Evolutionary conservation across 2,888 invertebrate species (phyloP).

Genomic region (Fabriciana adippe): DNA sequence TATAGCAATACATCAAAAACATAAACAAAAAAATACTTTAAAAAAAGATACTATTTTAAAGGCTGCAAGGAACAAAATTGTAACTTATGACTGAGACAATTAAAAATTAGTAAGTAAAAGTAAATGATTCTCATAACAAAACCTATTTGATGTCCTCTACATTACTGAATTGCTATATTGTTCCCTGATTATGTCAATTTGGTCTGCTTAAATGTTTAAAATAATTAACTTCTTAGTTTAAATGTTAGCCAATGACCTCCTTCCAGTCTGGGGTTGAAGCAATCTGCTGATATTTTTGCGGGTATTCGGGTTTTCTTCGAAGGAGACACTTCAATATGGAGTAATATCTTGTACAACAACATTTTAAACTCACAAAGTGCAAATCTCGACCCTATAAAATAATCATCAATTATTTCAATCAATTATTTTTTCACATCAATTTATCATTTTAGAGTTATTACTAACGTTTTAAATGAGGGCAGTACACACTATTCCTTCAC

Average conservation of each 20-base stretch:
- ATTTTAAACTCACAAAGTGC: slow-evolving; percentile 69
- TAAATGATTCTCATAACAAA: too few relatives aligned
- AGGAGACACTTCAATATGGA: slow-evolving; percentile 56
- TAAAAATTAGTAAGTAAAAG: too few relatives aligned
- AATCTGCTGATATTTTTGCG: slow-evolving; percentile 44
- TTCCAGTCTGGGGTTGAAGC: slow-evolving; percentile 51
- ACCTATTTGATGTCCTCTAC: neutral
- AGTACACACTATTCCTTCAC: neutral
- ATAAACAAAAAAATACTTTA: too few relatives aligned
- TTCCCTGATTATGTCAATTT: too few relatives aligned
- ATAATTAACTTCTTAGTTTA: slow-evolving; percentile 24
- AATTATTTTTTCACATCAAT: too few relatives aligned
- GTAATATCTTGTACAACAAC: slow-evolving; percentile 59
- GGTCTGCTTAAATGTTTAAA: neutral
- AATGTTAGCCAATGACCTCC: slow-evolving; percentile 63
- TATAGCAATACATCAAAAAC: too few relatives aligned
- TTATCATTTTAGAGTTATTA: neutral
- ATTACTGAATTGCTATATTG: neutral
- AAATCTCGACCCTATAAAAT: slow-evolving; percentile 59
- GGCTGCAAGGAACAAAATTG: too few relatives aligned
- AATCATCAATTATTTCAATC: neutral
- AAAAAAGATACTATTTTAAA: too few relatives aligned
- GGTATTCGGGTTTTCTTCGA: slow-evolving; percentile 56
- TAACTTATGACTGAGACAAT: too few relatives aligned
- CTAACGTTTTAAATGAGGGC: neutral